Percentiles rank a stretch among this genome's conserved stretches.
Conservation (phyloP, 2,888 invertebrate species). For the Eudemis profundana region DNA sequence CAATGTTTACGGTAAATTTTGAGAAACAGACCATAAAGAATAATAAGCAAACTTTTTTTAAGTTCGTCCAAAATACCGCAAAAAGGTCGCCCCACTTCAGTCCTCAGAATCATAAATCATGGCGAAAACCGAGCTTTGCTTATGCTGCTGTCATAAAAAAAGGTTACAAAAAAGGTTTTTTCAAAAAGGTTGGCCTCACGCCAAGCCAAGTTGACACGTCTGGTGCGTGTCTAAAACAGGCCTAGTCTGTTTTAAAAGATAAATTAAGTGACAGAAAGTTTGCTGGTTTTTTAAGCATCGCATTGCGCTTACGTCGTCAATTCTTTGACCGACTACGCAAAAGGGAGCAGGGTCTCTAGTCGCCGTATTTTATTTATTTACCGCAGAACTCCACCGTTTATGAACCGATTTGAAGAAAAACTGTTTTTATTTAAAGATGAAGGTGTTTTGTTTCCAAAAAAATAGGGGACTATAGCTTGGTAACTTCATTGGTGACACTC, state of each 20-base stretch:
- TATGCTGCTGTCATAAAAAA: no score
- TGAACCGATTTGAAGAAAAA: no score
- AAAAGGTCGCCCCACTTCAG: slow-evolving; percentile 51
- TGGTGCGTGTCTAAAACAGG: slow-evolving; percentile 55
- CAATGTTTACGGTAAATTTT: background rate
- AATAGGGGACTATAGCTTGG: no score
- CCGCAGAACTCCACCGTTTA: no score
- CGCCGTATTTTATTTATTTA: no score
- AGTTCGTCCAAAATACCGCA: slow-evolving; percentile 25
- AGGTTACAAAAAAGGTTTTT: slow-evolving; percentile 43
- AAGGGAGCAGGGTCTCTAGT: no score
- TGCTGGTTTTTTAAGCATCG: slow-evolving; percentile 1
- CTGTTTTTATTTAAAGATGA: no score
- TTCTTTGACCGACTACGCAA: no score
- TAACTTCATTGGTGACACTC: no score
- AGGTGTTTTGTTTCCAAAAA: no score
- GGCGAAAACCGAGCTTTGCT: slow-evolving; percentile 57
- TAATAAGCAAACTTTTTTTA: slow-evolving; percentile 26
- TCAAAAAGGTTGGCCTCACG: slow-evolving; percentile 61
- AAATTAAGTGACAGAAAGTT: slow-evolving; percentile 24
- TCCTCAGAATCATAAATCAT: slow-evolving; percentile 63
- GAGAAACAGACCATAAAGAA: slow-evolving; percentile 20
- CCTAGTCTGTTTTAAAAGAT: slow-evolving; percentile 31
- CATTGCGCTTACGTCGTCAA: no score
- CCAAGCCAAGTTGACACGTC: slow-evolving; percentile 64